phyloP scores from a whole-genome alignment of 2,888 invertebrate species.

The Epirrhoe alternata region DNA sequence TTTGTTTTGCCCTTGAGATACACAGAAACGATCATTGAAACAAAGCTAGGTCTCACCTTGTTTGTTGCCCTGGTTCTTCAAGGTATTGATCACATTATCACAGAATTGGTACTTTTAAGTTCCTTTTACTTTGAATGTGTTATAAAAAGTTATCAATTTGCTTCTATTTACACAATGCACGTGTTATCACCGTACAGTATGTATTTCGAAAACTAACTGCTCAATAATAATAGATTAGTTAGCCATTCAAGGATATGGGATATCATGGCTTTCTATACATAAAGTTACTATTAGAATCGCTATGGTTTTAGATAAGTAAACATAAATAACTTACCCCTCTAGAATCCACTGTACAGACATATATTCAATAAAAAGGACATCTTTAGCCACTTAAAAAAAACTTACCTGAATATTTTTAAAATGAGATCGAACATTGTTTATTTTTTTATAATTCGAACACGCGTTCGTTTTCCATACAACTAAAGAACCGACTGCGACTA shows the following conservation, averaged over 20 bases:
- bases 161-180: neutral
- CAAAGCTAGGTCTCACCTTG: no score
- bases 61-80: no score
- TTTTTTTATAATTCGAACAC: constrained; percentile 6
- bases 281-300: no score
- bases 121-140: no score
- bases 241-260: no score
- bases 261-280: no score
- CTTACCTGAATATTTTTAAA: constrained; percentile 41
- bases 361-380: neutral
- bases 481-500: constrained; percentile 23
- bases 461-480: constrained; percentile 8
- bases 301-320: neutral
- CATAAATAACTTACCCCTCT: neutral
- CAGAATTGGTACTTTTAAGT: no score
- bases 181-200: neutral
- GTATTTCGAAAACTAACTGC: neutral
- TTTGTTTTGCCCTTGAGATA: no score
- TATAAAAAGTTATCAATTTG: neutral
- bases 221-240: no score
- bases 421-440: constrained; percentile 38
- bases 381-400: constrained; percentile 11
- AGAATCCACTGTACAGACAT: neutral
- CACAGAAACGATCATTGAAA: no score
- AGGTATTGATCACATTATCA: no score